Base-by-base conservation (phyloP, 2,797 vertebrate species). In the Alfaro cultratus region DNA sequence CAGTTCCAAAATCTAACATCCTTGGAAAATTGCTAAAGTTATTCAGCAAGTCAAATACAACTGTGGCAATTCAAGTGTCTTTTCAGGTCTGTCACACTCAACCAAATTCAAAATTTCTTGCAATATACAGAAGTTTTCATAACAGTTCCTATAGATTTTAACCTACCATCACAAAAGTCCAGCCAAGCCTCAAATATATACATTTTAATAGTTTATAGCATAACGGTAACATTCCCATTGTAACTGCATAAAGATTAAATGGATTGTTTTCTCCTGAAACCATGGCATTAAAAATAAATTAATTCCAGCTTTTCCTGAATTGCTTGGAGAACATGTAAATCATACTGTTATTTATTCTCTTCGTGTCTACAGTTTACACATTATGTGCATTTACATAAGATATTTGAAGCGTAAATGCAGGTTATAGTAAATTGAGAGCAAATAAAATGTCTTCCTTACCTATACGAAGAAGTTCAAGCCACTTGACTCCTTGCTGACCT, bases 381-480 rank as follows among this genome's bases (percentile, higher is more conserved):
- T 8, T 18, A 39, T 39, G 18, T 23, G 62, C 9, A 36, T 9
- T 21, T 64, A 21, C 3, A 68, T 39, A 45, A 71, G 26, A 45
- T 9, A n/a, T 23, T 15, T 71, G 41, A 6, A 43, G 10, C n/a
- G 18, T 36, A 73, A 73, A 73, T 51, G 5, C 29, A 47, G 26
- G 29, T 47, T 31, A 36, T 2, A 67, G 15, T 26, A 41, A 23
- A 41, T 2, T 23, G 64, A 41, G 18, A 75, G 72, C 10, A 60
- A 86, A n/a, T 74, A 55, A 11, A 31, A 73, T 23, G 26, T 8
- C 36, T 82, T 47, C 89, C 96, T 96, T 89, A 99, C 99, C 98
- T 0, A 99, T 99, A 86, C 97, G 96, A 31, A 99, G 93, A 78
- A 99, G 96, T 88, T 98, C 95, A 0, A 96, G 78, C 99, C 99